These are phyloP conservation scores for Acrocephalus arundinaceus DNA, from an alignment of 2,113 vertebrate genomes.

Conservation along the genomic window DNA sequence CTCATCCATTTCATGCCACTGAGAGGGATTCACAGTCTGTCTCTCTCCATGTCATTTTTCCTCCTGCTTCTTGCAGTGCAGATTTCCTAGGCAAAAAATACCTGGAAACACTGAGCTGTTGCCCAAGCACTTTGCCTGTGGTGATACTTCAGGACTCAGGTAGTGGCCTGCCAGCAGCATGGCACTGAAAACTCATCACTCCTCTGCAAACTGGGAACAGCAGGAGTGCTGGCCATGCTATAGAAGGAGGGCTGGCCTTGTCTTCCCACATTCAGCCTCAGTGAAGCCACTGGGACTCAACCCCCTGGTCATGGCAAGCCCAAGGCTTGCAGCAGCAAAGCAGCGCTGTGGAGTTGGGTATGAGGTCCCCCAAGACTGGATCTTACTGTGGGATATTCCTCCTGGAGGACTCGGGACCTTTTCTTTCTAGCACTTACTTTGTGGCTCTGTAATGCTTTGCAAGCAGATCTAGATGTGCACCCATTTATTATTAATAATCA, in stretches of 20 bases:
- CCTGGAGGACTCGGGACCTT: neutral
- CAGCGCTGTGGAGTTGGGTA: neutral
- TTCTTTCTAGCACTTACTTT: fast-evolving
- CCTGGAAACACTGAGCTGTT: neutral
- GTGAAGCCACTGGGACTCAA: neutral
- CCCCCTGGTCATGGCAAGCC: neutral
- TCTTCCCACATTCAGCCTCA: neutral
- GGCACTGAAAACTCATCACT: neutral
- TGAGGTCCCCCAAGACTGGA: neutral
- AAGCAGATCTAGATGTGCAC: neutral
- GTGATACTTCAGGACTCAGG: neutral
- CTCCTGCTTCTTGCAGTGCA: neutral
- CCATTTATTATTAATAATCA: neutral
- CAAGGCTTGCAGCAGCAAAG: neutral
- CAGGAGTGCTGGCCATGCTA: neutral
- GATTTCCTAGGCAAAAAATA: neutral
- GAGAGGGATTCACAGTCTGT: neutral
- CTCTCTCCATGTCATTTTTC: neutral
- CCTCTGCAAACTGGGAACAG: neutral
- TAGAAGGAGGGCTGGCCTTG: neutral
- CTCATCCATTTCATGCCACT: neutral
- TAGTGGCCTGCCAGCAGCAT: neutral
- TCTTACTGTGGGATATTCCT: neutral
- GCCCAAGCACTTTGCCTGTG: neutral
- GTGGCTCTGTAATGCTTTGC: neutral